These are phyloP conservation scores for Octodon degus DNA, from an alignment of 2,113 vertebrate genomes.

Conservation along the genomic window DNA sequence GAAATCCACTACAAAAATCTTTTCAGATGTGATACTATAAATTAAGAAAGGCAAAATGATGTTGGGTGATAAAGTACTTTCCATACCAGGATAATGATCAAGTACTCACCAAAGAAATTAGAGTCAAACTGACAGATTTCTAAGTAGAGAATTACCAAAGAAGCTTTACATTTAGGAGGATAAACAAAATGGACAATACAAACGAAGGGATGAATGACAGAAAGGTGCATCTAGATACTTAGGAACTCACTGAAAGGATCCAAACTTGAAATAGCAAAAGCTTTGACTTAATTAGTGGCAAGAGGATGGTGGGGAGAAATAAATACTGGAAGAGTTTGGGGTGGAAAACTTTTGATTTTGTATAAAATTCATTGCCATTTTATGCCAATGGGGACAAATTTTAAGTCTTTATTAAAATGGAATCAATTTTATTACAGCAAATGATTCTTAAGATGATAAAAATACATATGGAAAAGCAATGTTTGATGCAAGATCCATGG, in stretches of 20 bases:
- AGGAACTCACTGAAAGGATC: background rate
- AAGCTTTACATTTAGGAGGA: background rate
- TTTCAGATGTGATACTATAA: background rate
- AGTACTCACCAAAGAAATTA: background rate
- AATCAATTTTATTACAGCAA: background rate
- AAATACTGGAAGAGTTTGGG: background rate
- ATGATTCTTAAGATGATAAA: conserved; percentile 12
- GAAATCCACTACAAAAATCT: background rate
- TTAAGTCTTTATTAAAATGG: background rate
- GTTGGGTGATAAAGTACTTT: background rate
- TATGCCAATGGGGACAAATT: background rate
- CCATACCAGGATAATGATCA: background rate
- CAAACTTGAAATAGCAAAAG: background rate
- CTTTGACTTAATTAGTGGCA: background rate
- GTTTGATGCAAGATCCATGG: background rate
- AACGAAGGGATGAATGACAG: background rate
- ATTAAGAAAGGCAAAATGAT: background rate
- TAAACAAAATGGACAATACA: background rate
- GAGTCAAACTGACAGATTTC: background rate
- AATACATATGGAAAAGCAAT: background rate
- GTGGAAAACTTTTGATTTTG: background rate
- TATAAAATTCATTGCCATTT: background rate
- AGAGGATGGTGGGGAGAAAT: background rate
- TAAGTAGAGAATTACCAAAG: background rate
- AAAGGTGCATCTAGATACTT: background rate